A percentile compares a stretch with the other conserved stretches of the same genome.
Evolutionary conservation across 2,888 invertebrate genomes (phyloP).

Genomic region (Xestia c-nigrum): DNA sequence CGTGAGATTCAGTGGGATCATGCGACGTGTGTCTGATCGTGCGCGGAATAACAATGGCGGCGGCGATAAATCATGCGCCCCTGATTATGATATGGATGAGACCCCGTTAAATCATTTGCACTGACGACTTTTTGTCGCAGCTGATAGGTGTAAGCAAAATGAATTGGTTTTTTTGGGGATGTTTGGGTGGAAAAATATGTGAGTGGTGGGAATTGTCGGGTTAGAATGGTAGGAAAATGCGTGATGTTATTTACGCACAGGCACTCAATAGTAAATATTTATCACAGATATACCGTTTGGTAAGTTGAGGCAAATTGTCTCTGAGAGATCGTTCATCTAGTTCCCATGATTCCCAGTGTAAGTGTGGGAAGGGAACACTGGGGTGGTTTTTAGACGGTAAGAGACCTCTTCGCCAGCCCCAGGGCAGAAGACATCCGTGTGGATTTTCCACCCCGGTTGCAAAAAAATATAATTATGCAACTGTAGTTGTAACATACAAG

Average conservation of each 20-base stretch:
- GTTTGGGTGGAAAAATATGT: not conserved
- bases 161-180: conserved; percentile 26
- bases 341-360: no score
- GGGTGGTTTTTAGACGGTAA: no score
- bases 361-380: no score
- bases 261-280: not conserved
- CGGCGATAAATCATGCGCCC: conserved; percentile 64
- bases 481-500: not conserved
- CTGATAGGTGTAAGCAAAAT: conserved; percentile 27
- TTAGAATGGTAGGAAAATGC: not conserved
- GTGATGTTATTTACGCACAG: not conserved
- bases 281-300: not conserved
- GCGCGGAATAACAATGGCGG: conserved; percentile 69
- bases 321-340: no score
- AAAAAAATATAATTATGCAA: not conserved
- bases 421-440: no score
- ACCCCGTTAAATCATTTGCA: conserved; percentile 71
- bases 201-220: not conserved
- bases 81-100: conserved; percentile 61
- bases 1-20: conserved; percentile 55
- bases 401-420: no score
- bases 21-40: conserved; percentile 70
- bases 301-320: not conserved
- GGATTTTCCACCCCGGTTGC: no score
- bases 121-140: conserved; percentile 48